These are phyloP conservation scores for Caenorhabditis wallacei DNA, from an alignment of 2,888 invertebrate genomes.

Conservation along the genomic window DNA sequence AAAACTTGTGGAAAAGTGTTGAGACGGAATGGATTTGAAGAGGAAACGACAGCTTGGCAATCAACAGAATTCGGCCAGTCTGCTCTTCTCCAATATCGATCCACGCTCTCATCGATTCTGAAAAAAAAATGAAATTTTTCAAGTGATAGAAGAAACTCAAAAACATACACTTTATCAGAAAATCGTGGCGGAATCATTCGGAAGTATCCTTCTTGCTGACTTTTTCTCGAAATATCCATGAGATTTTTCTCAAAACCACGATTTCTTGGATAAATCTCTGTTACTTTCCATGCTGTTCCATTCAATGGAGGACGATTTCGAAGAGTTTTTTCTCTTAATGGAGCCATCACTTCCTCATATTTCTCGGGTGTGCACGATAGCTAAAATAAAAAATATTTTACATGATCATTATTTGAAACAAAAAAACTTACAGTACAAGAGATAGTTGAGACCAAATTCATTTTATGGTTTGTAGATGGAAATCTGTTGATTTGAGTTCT, in stretches of 20 bases:
- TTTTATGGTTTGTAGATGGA: conserved; percentile 55
- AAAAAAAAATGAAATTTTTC: not conserved
- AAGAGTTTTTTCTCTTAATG: conserved; percentile 50
- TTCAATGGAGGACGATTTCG: conserved; percentile 61
- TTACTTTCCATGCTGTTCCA: conserved; percentile 67
- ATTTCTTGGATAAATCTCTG: conserved; percentile 67
- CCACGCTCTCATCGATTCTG: conserved; percentile 49
- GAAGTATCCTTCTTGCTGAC: conserved; percentile 47
- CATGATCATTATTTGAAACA: not conserved
- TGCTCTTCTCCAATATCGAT: conserved; percentile 69
- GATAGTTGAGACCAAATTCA: conserved; percentile 47
- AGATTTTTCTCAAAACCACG: conserved; percentile 66
- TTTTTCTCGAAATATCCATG: conserved; percentile 44
- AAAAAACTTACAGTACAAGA: conserved; percentile 46
- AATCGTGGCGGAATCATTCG: conserved; percentile 57
- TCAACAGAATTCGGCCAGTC: conserved; percentile 75
- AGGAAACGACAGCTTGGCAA: conserved; percentile 72
- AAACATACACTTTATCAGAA: conserved; percentile 35
- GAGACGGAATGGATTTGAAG: conserved; percentile 67
- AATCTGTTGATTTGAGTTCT: conserved; percentile 56
- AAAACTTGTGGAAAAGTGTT: conserved; percentile 86
- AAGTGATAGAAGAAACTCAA: too few species aligned
- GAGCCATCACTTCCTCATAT: conserved; percentile 56
- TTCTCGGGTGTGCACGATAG: conserved; percentile 27
- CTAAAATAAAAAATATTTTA: not conserved